phyloP scores from a whole-genome alignment of 2,113 vertebrate genomes.

The Chiloscyllium plagiosum region DNA sequence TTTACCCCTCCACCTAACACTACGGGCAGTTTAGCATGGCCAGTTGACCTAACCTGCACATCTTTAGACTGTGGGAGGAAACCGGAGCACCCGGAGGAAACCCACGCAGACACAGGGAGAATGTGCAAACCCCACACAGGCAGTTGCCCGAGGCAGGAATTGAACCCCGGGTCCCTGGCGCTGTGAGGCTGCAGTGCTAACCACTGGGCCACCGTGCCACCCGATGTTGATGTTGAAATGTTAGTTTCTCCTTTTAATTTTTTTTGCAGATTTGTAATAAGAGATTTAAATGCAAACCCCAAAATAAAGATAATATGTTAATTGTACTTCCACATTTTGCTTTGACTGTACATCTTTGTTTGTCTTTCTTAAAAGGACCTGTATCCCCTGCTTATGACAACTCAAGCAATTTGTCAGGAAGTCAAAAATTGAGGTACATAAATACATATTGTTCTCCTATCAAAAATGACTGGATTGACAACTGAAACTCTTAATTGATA shows the following conservation, averaged over 20 bases:
- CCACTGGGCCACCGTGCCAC: no score
- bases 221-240: neutral
- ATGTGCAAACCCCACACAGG: no score
- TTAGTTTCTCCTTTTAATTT: neutral
- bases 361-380: neutral
- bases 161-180: no score
- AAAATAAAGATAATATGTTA: neutral
- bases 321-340: neutral
- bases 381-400: neutral
- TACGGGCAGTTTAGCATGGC: no score
- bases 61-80: no score
- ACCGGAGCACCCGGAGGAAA: no score
- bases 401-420: neutral
- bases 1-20: no score
- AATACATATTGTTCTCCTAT: neutral
- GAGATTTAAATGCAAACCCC: neutral
- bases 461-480: neutral
- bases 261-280: neutral
- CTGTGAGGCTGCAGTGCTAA: no score
- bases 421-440: neutral
- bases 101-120: no score
- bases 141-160: no score
- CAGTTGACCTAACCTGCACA: no score
- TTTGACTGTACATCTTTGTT: neutral
- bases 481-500: neutral